phyloP scores from a whole-genome alignment of 2,888 invertebrate species.

The Phorcus lineatus region DNA sequence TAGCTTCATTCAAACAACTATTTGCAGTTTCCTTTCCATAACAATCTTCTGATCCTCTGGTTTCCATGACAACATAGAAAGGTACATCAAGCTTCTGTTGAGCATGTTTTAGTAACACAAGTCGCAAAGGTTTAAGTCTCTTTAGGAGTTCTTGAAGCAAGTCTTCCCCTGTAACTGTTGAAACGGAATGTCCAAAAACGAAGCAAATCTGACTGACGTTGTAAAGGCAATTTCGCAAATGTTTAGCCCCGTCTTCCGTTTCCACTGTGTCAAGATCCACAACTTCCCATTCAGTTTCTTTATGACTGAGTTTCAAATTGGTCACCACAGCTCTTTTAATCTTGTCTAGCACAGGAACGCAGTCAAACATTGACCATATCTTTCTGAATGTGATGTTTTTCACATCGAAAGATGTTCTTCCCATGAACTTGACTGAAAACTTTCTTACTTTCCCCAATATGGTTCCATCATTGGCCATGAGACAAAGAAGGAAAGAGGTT shows the following conservation, averaged over 20 bases:
- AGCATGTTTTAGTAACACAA: background rate
- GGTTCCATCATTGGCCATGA: too few species aligned
- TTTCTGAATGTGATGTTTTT: too few species aligned
- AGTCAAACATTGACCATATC: background rate
- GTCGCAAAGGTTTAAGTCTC: too few species aligned
- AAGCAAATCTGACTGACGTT: background rate
- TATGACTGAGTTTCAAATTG: too few species aligned
- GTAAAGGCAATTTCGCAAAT: too few species aligned
- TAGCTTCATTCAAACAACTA: background rate
- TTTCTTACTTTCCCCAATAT: too few species aligned
- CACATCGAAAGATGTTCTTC: too few species aligned
- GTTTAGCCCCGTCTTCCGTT: too few species aligned
- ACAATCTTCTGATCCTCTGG: background rate
- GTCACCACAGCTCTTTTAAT: too few species aligned
- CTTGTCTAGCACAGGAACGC: too few species aligned
- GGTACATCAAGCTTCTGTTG: background rate
- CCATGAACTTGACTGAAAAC: too few species aligned
- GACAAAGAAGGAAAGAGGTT: constrained; percentile 45
- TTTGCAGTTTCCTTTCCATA: background rate
- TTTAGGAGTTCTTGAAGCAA: background rate
- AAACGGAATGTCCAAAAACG: background rate
- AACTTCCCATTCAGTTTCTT: too few species aligned
- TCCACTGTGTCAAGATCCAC: background rate
- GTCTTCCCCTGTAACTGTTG: background rate
- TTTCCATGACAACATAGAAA: background rate